Evolutionary conservation across 2,888 invertebrate species (phyloP).

Genomic region (Brachypalpus laphriformis): DNA sequence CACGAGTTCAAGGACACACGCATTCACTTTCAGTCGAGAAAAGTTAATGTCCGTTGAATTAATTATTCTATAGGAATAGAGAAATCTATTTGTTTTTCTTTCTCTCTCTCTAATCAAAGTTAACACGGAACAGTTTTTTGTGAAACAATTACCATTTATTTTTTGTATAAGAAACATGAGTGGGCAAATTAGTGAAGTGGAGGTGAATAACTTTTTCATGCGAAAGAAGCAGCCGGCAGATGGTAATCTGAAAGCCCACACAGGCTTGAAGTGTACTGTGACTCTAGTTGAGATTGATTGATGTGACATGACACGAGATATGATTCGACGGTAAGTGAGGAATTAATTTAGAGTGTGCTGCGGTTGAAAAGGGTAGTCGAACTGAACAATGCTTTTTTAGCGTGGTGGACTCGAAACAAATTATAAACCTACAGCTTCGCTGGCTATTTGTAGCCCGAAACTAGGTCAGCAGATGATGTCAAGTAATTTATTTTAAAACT

Average conservation of each 20-base stretch:
- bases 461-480: background rate
- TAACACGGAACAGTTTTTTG: slow-evolving; percentile 18
- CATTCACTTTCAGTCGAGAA: background rate
- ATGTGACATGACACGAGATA: slow-evolving; percentile 29
- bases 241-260: slow-evolving; percentile 34
- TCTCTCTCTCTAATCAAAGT: slow-evolving; percentile 19
- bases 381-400: background rate
- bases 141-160: slow-evolving; percentile 4
- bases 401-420: background rate
- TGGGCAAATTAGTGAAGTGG: slow-evolving; percentile 7
- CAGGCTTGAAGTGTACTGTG: background rate
- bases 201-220: slow-evolving; percentile 38
- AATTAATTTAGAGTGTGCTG: slow-evolving; percentile 8
- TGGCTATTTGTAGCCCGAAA: background rate
- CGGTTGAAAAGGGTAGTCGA: background rate
- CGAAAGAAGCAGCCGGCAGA: slow-evolving; percentile 6
- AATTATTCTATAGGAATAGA: background rate
- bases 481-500: background rate
- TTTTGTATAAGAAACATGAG: background rate
- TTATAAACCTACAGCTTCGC: background rate
- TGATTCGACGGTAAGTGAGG: background rate
- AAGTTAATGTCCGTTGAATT: slow-evolving; percentile 4
- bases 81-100: background rate
- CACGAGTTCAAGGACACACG: slow-evolving; percentile 13
- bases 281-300: slow-evolving; percentile 41